These are phyloP conservation scores for Caenorhabditis angaria DNA, from an alignment of 2,888 invertebrate genomes.

Conservation along the genomic window DNA sequence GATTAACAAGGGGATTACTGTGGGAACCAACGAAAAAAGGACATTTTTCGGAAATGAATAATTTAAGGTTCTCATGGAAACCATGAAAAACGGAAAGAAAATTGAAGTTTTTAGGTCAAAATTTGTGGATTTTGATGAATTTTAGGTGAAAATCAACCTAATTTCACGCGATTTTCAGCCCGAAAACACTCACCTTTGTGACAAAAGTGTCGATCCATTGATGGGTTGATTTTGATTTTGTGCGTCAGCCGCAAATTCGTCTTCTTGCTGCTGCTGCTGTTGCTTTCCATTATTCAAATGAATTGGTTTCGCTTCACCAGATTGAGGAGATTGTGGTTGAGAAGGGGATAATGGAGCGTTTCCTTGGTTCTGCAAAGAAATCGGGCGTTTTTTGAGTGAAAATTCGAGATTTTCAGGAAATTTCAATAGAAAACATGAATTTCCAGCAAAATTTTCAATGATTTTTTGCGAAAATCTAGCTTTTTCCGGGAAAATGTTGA, in stretches of 20 bases:
- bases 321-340: constrained; percentile 34
- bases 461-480: no score
- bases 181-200: constrained; percentile 1
- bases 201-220: constrained; percentile 22
- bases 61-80: no score
- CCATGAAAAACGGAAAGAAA: no score
- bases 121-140: no score
- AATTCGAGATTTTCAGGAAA: background rate
- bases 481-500: no score
- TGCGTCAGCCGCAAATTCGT: background rate
- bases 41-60: no score
- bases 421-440: no score
- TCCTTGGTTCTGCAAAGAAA: background rate
- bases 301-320: constrained; percentile 37
- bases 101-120: no score
- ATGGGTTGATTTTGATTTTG: constrained; percentile 10
- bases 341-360: background rate
- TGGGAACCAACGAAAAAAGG: no score
- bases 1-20: no score
- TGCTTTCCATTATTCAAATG: background rate
- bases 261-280: no score
- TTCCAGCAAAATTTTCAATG: background rate
- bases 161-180: background rate
- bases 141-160: background rate
- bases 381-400: background rate